These are phyloP conservation scores for Bombyx mori DNA, from an alignment of 1,140 invertebrate species.

Conservation along the genomic window DNA sequence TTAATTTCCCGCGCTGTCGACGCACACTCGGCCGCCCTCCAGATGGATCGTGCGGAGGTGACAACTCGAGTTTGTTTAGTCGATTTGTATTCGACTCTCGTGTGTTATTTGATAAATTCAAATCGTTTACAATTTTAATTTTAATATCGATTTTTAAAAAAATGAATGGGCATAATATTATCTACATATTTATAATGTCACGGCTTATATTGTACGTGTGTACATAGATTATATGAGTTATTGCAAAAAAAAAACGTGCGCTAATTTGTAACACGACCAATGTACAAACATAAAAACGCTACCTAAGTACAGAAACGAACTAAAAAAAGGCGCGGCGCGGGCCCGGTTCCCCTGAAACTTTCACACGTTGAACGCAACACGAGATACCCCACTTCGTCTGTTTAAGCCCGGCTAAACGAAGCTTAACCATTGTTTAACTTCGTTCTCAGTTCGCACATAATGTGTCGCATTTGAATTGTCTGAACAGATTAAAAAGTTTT, in stretches of 20 bases:
- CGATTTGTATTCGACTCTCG: constrained; percentile 6
- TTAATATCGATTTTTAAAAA: too few species aligned
- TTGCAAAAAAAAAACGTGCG: too few species aligned
- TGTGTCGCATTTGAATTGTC: constrained; percentile 30
- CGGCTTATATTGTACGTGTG: too few species aligned
- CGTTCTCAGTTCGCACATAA: constrained; percentile 25
- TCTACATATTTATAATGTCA: too few species aligned
- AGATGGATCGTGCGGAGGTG: constrained; percentile 26
- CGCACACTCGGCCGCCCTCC: constrained; percentile 20
- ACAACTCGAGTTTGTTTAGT: constrained; percentile 17
- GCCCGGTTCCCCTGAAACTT: constrained; percentile 16
- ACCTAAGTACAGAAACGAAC: constrained; percentile 2
- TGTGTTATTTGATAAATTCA: too few species aligned
- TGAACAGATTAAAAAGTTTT: constrained; percentile 37
- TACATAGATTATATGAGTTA: too few species aligned
- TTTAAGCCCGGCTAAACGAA: constrained; percentile 21
- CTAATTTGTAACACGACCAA: background rate
- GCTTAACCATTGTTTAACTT: constrained; percentile 21
- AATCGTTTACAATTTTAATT: too few species aligned
- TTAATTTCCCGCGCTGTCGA: constrained; percentile 29
- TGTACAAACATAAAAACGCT: constrained; percentile 7
- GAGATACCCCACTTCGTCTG: constrained; percentile 33
- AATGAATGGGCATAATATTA: too few species aligned
- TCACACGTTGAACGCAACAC: constrained; percentile 11
- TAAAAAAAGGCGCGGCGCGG: constrained; percentile 1